These are phyloP conservation scores for Hypena proboscidalis DNA, from an alignment of 2,888 invertebrate species.

Conservation along the genomic window DNA sequence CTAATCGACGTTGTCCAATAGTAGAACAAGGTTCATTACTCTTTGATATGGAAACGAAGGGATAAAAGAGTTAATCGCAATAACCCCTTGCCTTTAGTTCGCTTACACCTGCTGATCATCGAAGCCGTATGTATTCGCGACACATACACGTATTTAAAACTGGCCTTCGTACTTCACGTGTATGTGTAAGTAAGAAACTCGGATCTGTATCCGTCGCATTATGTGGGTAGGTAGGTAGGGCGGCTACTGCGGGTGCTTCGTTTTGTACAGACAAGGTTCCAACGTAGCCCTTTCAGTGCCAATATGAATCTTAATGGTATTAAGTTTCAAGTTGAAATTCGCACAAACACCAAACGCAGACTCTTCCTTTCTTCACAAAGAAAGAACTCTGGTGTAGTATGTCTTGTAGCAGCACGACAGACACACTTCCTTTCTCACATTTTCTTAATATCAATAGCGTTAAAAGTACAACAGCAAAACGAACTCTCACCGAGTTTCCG, in stretches of 20 bases:
- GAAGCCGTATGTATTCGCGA: conserved; percentile 83
- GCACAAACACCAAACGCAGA: conserved; percentile 54
- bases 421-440: conserved; percentile 84
- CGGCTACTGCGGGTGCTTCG: conserved; percentile 80
- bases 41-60: conserved; percentile 84
- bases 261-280: conserved; percentile 72
- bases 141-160: conserved; percentile 80
- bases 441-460: conserved; percentile 80
- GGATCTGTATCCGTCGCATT: conserved; percentile 84
- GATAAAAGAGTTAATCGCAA: conserved; percentile 85
- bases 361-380: conserved; percentile 72
- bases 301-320: conserved; percentile 76
- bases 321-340: conserved; percentile 68
- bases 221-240: conserved; percentile 80
- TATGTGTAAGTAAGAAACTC: conserved; percentile 81
- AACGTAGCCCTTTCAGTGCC: conserved; percentile 70
- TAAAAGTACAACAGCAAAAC: conserved; percentile 69
- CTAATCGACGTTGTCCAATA: conserved; percentile 76
- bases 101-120: conserved; percentile 85
- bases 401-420: conserved; percentile 73
- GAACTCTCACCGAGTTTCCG: conserved; percentile 75
- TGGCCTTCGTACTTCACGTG: conserved; percentile 79
- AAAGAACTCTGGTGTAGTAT: conserved; percentile 69
- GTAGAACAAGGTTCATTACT: conserved; percentile 84
- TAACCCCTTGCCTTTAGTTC: conserved; percentile 82